Conservation (phyloP, 2,113 vertebrate genomes). For the Campylomormyrus tamandua region DNA sequence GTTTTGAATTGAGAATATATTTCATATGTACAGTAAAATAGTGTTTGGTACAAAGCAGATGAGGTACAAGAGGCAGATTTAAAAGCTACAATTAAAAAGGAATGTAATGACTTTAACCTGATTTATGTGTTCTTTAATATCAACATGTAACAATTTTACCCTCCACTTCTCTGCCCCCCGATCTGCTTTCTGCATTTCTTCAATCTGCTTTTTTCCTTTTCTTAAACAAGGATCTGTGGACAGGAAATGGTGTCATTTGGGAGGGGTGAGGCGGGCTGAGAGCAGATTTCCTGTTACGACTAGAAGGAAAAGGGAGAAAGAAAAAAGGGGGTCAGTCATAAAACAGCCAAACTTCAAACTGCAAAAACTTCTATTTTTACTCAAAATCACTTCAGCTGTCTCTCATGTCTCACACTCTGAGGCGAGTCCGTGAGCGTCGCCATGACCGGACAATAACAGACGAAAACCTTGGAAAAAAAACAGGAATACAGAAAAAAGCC, state of each 20-base stretch:
- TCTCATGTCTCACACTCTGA: constrained; percentile 36
- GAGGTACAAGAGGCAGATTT: background rate
- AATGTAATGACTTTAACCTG: background rate
- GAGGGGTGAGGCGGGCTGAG: constrained; percentile 63
- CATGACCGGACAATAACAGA: constrained; percentile 8
- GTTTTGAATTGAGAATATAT: background rate
- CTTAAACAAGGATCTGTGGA: constrained; percentile 58
- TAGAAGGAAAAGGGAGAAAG: constrained; percentile 35
- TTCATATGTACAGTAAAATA: background rate
- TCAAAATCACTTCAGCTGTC: constrained; percentile 37
- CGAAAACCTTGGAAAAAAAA: constrained; percentile 13
- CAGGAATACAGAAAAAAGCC: constrained; percentile 12
- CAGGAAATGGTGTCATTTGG: constrained; percentile 69
- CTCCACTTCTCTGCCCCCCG: background rate
- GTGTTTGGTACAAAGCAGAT: background rate
- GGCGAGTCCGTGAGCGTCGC: constrained; percentile 33
- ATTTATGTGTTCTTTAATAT: background rate
- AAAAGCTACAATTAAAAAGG: background rate
- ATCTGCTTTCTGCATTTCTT: background rate
- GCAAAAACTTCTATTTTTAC: background rate
- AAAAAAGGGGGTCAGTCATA: constrained; percentile 23
- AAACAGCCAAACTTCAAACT: background rate
- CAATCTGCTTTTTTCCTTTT: constrained; percentile 63
- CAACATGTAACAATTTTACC: background rate
- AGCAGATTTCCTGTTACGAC: constrained; percentile 55